phyloP scores from a whole-genome alignment of 2,797 vertebrate species.

The Bradypodion pumilum region DNA sequence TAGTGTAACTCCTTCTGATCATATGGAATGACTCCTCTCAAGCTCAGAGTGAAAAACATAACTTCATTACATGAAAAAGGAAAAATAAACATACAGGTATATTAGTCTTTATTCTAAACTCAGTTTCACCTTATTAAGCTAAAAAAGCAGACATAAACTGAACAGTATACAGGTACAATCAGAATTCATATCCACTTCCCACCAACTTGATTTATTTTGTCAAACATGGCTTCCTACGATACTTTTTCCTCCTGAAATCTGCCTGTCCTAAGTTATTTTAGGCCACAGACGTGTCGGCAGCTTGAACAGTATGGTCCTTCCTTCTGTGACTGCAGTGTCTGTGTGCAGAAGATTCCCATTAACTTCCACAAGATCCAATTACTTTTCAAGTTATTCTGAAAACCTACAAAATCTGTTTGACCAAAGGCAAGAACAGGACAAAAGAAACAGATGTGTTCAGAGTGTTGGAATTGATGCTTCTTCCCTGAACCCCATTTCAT shows the following conservation, averaged over 20 bases:
- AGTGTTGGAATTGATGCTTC: too few relatives aligned
- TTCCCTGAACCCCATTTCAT: too few relatives aligned
- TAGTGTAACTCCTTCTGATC: not conserved
- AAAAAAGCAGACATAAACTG: not conserved
- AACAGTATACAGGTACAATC: not conserved
- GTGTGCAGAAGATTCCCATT: too few relatives aligned
- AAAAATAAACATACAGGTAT: slow-evolving; percentile 10
- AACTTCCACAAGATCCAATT: too few relatives aligned
- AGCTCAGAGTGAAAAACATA: not conserved
- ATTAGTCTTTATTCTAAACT: slow-evolving; percentile 2
- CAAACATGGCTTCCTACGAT: not conserved
- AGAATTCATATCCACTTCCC: not conserved
- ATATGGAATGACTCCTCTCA: not conserved
- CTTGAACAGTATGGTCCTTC: too few relatives aligned
- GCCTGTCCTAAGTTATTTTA: not conserved
- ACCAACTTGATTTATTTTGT: not conserved
- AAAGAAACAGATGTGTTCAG: too few relatives aligned
- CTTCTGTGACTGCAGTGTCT: too few relatives aligned
- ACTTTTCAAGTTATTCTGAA: too few relatives aligned
- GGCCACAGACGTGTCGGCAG: not conserved
- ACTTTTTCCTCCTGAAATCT: too few relatives aligned
- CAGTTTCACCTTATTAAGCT: not conserved
- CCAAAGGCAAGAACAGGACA: too few relatives aligned
- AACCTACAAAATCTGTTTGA: too few relatives aligned
- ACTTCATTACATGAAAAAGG: slow-evolving; percentile 15